A percentile compares a stretch with the other conserved stretches of the same genome.
Conservation (phyloP, 2,113 vertebrate genomes). For the Aegotheles bennettii region DNA sequence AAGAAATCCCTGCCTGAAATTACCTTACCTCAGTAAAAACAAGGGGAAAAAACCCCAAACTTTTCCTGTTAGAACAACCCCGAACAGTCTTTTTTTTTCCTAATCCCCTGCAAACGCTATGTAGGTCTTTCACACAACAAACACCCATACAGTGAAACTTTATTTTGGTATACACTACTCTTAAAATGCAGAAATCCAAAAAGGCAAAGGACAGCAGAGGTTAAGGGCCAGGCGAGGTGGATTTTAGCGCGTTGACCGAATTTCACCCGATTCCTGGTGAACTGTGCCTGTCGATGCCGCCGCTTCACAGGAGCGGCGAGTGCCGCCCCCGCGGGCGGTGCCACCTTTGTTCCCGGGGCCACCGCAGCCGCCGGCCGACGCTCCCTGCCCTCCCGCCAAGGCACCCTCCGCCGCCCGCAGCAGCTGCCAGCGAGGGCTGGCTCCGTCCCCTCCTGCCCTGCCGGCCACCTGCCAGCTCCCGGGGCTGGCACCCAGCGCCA, state of each 20-base stretch:
- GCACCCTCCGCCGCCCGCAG: not conserved
- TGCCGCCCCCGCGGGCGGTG: not conserved
- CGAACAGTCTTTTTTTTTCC: not conserved
- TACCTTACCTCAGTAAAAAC: not conserved
- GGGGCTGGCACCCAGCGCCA: not conserved
- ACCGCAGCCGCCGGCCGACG: not conserved
- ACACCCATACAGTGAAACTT: not conserved
- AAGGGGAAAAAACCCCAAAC: not conserved
- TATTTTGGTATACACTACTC: rapidly evolving
- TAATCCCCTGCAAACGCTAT: not conserved
- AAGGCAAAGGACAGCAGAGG: not conserved
- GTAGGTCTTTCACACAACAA: not conserved
- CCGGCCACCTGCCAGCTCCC: not conserved
- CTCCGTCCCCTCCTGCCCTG: not conserved
- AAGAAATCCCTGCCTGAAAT: not conserved
- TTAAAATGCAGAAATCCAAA: not conserved
- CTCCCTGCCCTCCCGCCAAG: not conserved
- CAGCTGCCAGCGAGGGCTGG: not conserved
- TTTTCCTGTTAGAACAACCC: not conserved
- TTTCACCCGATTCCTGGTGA: no score
- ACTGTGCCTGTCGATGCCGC: rapidly evolving
- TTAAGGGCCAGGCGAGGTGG: not conserved
- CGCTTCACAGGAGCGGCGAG: not conserved
- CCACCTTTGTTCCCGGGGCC: not conserved
- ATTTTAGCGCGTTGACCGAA: rapidly evolving